Evolutionary conservation across 1,140 invertebrate genomes (phyloP), one percentile per base, ranked within the genome.

Genomic region (Armadillidium nasatum): DNA sequence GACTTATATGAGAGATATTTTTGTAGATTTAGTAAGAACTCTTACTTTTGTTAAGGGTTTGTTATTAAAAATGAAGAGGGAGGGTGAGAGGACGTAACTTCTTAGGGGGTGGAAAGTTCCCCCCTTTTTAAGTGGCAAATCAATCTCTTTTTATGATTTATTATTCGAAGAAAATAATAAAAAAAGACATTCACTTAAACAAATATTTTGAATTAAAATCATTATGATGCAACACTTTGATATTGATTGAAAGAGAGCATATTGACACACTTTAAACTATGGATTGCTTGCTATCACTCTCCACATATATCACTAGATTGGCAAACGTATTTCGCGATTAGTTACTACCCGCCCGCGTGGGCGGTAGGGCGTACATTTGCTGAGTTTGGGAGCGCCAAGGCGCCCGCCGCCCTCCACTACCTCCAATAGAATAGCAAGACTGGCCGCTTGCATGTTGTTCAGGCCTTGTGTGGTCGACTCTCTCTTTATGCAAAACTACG

Each of bases 361-460:
- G 50, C 19, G 50, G 11, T 13, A 60, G 50, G 50, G 50, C 50
- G 50, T 60, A 60, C 33, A 33, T 2, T 60, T 15, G 50, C 19
- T 1, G 7, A 60, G 7, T 13, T 60, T 60, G 11, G 19, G 50
- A 60, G 50, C 50, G 50, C 50, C 50, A 60, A 60, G 50, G 11
- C 50, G 50, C 50, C 50, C 50, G 50, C 50, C 50, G 50, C 50
- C 50, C 50, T 60, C 50, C 50, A 60, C 50, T 60, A 60, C 50
- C 50, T 60, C 50, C 50, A 60, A 60, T 60, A 60, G 50, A 60
- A 60, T 60, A 60, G 50, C 50, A 60, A 60, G 50, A 60, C 50
- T 60, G 50, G 50, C 50, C 50, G 50, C 19, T 7, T 60, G 50
- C 50, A 60, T 60, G 50, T 60, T 60, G 50, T 60, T 60, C 50